Percentiles rank a stretch among this genome's conserved stretches.
Conservation (phyloP, 2,888 invertebrate species). For the Orchesellides sinensis region DNA sequence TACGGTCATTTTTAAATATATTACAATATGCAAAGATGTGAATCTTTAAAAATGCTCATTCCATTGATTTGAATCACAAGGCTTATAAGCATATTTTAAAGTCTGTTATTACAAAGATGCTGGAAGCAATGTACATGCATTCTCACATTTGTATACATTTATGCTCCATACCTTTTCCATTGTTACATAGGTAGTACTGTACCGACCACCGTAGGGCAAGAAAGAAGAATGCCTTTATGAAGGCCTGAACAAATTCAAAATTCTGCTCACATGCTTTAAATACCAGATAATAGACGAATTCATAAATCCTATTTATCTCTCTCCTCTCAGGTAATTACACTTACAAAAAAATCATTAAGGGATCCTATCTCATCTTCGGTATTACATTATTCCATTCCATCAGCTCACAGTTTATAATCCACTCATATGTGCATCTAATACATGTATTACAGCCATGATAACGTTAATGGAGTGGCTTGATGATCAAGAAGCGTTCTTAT, state of each 20-base stretch:
- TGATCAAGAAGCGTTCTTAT: too few relatives aligned
- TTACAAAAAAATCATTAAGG: slow-evolving; percentile 27
- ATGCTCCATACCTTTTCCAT: too few relatives aligned
- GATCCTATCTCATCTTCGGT: neutral
- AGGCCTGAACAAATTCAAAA: neutral
- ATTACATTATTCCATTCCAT: too few relatives aligned
- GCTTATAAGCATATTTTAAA: neutral
- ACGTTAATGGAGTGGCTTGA: too few relatives aligned
- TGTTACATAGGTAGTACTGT: too few relatives aligned
- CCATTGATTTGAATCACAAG: neutral
- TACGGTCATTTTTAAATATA: slow-evolving; percentile 22
- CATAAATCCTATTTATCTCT: slow-evolving; percentile 36
- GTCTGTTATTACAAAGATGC: slow-evolving; percentile 1
- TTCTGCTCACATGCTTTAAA: slow-evolving; percentile 32
- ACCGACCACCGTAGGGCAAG: neutral
- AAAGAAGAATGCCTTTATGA: neutral
- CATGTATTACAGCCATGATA: too few relatives aligned
- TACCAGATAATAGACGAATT: slow-evolving; percentile 7
- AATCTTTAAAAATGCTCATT: neutral
- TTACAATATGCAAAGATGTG: neutral
- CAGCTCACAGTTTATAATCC: too few relatives aligned
- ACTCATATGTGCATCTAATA: too few relatives aligned
- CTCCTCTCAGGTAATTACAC: slow-evolving; percentile 25
- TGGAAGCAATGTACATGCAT: slow-evolving; percentile 6
- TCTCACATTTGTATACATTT: neutral